Base-by-base conservation (phyloP, 2,888 invertebrate genomes). In the Prenolepis imparis region DNA sequence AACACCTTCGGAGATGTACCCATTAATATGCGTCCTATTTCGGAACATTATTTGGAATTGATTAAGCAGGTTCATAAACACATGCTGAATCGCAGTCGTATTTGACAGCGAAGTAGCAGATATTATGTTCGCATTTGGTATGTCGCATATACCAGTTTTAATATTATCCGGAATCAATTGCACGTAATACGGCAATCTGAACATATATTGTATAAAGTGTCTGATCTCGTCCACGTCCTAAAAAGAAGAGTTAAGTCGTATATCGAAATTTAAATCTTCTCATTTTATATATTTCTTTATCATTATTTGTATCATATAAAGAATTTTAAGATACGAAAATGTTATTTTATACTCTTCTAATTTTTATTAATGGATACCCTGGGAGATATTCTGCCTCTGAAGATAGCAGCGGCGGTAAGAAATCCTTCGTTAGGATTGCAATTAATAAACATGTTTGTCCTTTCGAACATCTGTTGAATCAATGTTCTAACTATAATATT, bases 1-100 rank as follows among this genome's bases (percentile, higher is more conserved):
- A 98, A 98, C 98, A 87, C 98, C 98, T 95, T 99, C 98, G 85
- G 98, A 98, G 41, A 98, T 98, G 96, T 98, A 99, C 98, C 98
- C 98, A 96, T 98, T 98, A 95, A 98, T 96, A 97, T 98, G 98
- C 94, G 98, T 98, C 95, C 98, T 98, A 91, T 98, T 97, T 90
- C 98, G 96, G 96, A 98, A 98, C 98, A 98, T 98, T 93, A 97
- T 97, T 66, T 97, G 96, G 95, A 98, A 98, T 95, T 97, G 97
- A 94, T 97, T 97, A 12, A 97, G 97, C 93, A 98, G 97, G 92
- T 97, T 96, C 95, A 98, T 97, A 95, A 98, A 98, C 91, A 98
- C 95, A 95, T 98, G 98, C 93, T 98, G 98, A 91, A 98, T 97
- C 87, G 97, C 97, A 32, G 98, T 98, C 87, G 97, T 97, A 95